Percentiles rank a stretch among this genome's conserved stretches.
These are phyloP conservation scores for Protobothrops mucrosquamatus DNA, from an alignment of 2,113 vertebrate genomes.

Conservation along the genomic window DNA sequence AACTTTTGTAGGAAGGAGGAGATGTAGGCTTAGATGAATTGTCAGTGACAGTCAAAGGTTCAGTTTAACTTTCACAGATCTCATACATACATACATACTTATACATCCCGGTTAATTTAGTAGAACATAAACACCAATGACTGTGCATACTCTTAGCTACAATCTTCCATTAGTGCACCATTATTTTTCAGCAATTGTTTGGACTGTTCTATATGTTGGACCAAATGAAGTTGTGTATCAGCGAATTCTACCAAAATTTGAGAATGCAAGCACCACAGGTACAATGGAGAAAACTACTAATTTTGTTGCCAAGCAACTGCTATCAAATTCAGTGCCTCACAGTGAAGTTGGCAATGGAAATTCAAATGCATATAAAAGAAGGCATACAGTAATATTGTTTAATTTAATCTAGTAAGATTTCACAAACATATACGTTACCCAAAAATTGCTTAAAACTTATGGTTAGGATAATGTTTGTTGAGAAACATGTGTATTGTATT, in stretches of 20 bases:
- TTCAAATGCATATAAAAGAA: conserved; percentile 46
- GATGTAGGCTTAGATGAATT: background rate
- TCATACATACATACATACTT: background rate
- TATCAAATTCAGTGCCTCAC: conserved; percentile 41
- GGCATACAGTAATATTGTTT: background rate
- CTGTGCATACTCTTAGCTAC: background rate
- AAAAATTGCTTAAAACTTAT: background rate
- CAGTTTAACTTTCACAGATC: background rate
- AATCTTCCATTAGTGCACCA: background rate
- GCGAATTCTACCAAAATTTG: conserved; percentile 32
- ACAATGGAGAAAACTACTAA: conserved; percentile 35
- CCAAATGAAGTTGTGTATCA: conserved; percentile 8
- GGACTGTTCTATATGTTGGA: background rate
- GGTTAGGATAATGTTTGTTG: background rate
- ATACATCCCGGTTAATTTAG: background rate
- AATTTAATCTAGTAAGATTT: background rate
- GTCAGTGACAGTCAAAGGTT: no score
- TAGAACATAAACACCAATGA: background rate
- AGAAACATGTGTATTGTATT: background rate
- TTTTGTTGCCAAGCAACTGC: conserved; percentile 65
- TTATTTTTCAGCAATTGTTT: background rate
- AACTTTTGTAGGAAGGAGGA: background rate
- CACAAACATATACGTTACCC: background rate
- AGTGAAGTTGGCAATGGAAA: conserved; percentile 43
- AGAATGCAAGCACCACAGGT: conserved; percentile 20